These are phyloP conservation scores for Aphyosemion australe DNA, from an alignment of 2,113 vertebrate species.

Conservation along the genomic window DNA sequence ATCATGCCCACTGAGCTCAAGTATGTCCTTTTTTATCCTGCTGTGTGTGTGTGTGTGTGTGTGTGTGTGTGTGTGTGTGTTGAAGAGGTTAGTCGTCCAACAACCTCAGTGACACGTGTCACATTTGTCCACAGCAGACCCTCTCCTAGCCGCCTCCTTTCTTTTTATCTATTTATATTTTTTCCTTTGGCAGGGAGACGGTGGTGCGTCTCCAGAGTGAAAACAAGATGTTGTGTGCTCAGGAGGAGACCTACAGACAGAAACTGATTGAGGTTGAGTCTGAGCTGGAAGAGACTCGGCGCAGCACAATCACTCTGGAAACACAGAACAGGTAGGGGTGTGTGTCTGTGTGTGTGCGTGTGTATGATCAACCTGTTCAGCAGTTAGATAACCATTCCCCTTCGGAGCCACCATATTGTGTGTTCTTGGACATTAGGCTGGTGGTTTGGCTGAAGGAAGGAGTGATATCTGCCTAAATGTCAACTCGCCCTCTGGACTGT, in stretches of 20 bases:
- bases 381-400: slow-evolving; percentile 23
- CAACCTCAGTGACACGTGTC: too few species aligned
- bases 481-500: slow-evolving; percentile 73
- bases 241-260: slow-evolving; percentile 84
- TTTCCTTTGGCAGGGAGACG: slow-evolving; percentile 80
- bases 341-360: not conserved
- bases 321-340: slow-evolving; percentile 82
- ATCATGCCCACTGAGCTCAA: slow-evolving; percentile 89
- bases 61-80: too few species aligned
- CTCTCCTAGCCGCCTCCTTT: not conserved
- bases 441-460: slow-evolving; percentile 54
- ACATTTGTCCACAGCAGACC: too few species aligned
- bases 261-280: slow-evolving; percentile 79
- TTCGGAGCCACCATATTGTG: slow-evolving; percentile 55
- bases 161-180: too few species aligned
- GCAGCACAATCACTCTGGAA: slow-evolving; percentile 83
- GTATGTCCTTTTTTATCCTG: slow-evolving; percentile 65
- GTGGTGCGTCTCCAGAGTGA: slow-evolving; percentile 86
- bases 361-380: not conserved
- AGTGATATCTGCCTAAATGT: slow-evolving; percentile 75
- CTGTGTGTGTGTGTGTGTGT: not conserved
- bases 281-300: slow-evolving; percentile 85
- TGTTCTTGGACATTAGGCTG: slow-evolving; percentile 56
- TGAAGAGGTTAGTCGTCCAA: too few species aligned
- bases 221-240: slow-evolving; percentile 87